A percentile compares a stretch with the other conserved stretches of the same genome.
These are phyloP conservation scores for Hesperia comma DNA, from an alignment of 2,888 invertebrate genomes.

Conservation along the genomic window DNA sequence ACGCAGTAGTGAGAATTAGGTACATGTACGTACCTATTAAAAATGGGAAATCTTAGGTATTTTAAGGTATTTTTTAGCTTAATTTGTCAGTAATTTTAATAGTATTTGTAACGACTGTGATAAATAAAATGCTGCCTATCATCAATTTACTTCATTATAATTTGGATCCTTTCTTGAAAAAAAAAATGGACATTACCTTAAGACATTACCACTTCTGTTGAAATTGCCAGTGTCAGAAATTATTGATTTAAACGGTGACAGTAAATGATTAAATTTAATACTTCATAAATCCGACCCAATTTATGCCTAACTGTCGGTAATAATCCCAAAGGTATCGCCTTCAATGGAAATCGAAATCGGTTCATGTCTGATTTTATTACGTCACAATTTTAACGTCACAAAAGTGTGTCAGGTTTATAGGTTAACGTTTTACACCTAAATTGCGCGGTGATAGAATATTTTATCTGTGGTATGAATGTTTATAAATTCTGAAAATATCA, in stretches of 20 bases:
- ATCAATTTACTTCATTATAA: no score
- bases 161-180: no score
- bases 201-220: no score
- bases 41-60: no score
- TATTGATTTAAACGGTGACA: conserved; percentile 21
- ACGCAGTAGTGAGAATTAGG: no score
- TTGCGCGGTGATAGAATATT: conserved; percentile 7
- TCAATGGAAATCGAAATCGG: conserved; percentile 27
- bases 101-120: no score
- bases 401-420: conserved; percentile 34
- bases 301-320: conserved; percentile 29
- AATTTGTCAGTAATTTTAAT: no score
- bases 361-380: conserved; percentile 31
- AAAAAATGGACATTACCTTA: no score
- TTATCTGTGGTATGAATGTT: neutral
- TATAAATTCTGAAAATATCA: neutral
- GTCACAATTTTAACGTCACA: conserved; percentile 33
- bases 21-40: no score
- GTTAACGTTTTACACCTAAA: conserved; percentile 22
- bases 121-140: no score
- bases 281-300: conserved; percentile 32
- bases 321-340: conserved; percentile 31
- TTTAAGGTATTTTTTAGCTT: no score
- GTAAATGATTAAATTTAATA: conserved; percentile 22
- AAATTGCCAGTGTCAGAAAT: no score